These are phyloP conservation scores for Panthera tigris DNA, from an alignment of 2,113 vertebrate genomes.

Conservation along the genomic window DNA sequence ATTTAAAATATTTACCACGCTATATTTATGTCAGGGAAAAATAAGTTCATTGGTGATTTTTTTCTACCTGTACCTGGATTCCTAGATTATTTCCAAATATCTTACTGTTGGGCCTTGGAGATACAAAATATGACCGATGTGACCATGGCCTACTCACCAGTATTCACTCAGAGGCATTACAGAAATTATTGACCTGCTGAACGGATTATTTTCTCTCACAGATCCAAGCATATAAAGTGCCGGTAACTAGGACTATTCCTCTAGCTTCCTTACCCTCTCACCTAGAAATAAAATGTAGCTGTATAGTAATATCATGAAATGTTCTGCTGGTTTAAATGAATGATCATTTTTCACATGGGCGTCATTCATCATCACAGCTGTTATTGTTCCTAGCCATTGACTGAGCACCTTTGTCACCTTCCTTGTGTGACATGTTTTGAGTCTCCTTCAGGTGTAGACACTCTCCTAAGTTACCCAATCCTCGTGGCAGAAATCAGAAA, in stretches of 20 bases:
- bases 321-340: neutral
- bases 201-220: neutral
- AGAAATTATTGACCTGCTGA: neutral
- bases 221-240: neutral
- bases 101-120: neutral
- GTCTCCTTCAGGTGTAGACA: neutral
- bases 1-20: neutral
- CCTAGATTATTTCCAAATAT: slow-evolving; percentile 19
- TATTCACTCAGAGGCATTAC: neutral
- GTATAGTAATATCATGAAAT: neutral
- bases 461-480: neutral
- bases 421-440: neutral
- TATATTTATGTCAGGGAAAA: neutral
- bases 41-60: neutral
- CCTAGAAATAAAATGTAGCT: neutral
- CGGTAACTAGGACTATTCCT: neutral
- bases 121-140: neutral
- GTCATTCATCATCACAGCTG: neutral
- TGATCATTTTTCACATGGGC: neutral
- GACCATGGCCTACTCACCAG: neutral
- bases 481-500: slow-evolving; percentile 15
- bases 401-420: neutral
- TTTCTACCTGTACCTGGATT: neutral
- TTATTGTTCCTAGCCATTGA: neutral
- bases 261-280: neutral